Conservation (phyloP, 2,888 invertebrate genomes). For the Adela reaumurella region DNA sequence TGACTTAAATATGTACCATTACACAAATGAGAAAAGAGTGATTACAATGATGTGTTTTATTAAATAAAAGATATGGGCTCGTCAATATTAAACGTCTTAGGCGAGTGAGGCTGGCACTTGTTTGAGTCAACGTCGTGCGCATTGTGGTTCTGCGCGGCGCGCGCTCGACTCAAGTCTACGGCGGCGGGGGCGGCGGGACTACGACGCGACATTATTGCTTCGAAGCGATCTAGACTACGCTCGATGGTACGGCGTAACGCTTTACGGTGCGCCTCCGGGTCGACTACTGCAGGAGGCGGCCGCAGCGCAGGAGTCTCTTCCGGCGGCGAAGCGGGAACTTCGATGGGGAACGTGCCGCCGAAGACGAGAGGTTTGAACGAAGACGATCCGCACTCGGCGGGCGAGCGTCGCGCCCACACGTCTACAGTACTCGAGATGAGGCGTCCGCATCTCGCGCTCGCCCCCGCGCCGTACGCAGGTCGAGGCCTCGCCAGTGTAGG, state of each 20-base stretch:
- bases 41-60: too few relatives aligned
- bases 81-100: constrained; percentile 52
- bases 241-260: constrained; percentile 37
- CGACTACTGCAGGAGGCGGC: constrained; percentile 8
- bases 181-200: constrained; percentile 7
- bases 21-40: too few relatives aligned
- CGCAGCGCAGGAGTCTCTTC: constrained; percentile 6
- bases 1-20: too few relatives aligned
- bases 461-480: constrained; percentile 21
- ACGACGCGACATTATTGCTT: constrained; percentile 29
- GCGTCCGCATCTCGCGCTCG: constrained; percentile 39
- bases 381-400: constrained; percentile 28
- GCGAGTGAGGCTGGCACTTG: constrained; percentile 23
- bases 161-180: constrained; percentile 20
- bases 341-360: constrained; percentile 85
- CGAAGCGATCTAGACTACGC: constrained; percentile 43
- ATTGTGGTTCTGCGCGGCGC: constrained; percentile 11
- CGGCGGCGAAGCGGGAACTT: constrained; percentile 55
- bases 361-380: constrained; percentile 67
- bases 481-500: constrained; percentile 21
- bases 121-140: constrained; percentile 58
- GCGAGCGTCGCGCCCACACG: constrained; percentile 48
- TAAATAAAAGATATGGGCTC: constrained; percentile 35
- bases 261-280: constrained; percentile 17
- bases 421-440: constrained; percentile 63